These are phyloP conservation scores for Axis porcinus DNA, from an alignment of 2,113 vertebrate genomes.

Conservation along the genomic window DNA sequence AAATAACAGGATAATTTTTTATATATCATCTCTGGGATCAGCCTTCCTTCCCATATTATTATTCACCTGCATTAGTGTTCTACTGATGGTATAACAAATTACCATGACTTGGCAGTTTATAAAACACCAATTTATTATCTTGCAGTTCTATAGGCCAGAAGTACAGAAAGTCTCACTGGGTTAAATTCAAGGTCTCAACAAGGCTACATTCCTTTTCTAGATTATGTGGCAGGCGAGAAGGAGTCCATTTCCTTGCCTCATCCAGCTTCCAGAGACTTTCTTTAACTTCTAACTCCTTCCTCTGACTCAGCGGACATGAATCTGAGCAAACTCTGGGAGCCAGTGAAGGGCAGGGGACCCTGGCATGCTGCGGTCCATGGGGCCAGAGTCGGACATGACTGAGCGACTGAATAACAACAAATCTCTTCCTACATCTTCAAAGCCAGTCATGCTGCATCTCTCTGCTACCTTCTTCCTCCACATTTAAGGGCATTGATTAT, in stretches of 20 bases:
- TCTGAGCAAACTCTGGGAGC: background rate
- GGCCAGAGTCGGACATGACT: background rate
- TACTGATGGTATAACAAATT: background rate
- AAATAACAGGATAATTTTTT: background rate
- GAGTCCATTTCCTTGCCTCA: background rate
- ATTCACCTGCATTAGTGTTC: background rate
- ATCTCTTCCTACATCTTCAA: background rate
- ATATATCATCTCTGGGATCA: background rate
- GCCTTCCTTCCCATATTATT: background rate
- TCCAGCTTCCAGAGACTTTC: background rate
- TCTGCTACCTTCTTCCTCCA: background rate
- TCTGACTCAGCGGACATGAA: background rate
- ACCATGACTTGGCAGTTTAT: background rate
- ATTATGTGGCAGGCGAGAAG: rapidly evolving
- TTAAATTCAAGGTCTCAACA: background rate
- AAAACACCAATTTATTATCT: background rate
- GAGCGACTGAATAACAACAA: background rate
- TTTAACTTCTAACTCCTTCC: background rate
- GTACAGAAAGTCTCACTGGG: background rate
- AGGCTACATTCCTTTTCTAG: background rate
- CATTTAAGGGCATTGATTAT: background rate
- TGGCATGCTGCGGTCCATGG: background rate
- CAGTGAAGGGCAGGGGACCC: background rate
- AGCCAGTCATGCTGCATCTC: rapidly evolving
- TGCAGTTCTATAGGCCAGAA: background rate